A percentile compares a stretch with the other conserved stretches of the same genome.
Evolutionary conservation across 2,113 vertebrate genomes (phyloP).

Genomic region (Noctilio leporinus): DNA sequence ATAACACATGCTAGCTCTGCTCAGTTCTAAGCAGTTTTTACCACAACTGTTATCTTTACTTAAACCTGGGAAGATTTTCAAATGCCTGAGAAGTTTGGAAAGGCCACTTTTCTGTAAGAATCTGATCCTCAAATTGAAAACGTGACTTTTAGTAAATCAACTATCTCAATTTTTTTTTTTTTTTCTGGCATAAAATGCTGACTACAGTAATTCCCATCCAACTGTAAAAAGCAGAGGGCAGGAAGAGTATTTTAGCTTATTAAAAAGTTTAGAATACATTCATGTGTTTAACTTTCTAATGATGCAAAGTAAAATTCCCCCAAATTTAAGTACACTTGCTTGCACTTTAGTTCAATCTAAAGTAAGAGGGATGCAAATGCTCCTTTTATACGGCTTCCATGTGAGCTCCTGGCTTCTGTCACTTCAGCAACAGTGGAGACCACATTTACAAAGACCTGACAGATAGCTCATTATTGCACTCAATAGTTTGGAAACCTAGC

Average conservation of each 20-base stretch:
- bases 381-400: not conserved
- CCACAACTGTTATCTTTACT: conserved; percentile 64
- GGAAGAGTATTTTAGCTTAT: not conserved
- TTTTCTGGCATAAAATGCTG: not conserved
- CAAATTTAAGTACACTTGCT: not conserved
- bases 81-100: conserved; percentile 17
- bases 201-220: not conserved
- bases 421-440: not conserved
- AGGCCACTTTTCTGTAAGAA: conserved; percentile 25
- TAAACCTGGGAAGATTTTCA: conserved; percentile 57
- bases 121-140: not conserved
- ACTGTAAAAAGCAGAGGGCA: not conserved
- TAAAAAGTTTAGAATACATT: not conserved
- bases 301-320: not conserved
- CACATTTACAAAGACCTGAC: not conserved
- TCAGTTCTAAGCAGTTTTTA: conserved; percentile 67
- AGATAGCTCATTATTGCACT: not conserved
- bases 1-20: conserved; percentile 73
- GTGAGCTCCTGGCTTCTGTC: not conserved
- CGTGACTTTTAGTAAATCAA: not conserved
- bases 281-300: not conserved
- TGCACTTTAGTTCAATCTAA: not conserved
- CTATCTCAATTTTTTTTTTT: not conserved
- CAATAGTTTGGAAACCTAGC: not conserved
- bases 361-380: not conserved